These are phyloP conservation scores for Megalops atlanticus DNA, from an alignment of 2,113 vertebrate genomes.

Conservation along the genomic window DNA sequence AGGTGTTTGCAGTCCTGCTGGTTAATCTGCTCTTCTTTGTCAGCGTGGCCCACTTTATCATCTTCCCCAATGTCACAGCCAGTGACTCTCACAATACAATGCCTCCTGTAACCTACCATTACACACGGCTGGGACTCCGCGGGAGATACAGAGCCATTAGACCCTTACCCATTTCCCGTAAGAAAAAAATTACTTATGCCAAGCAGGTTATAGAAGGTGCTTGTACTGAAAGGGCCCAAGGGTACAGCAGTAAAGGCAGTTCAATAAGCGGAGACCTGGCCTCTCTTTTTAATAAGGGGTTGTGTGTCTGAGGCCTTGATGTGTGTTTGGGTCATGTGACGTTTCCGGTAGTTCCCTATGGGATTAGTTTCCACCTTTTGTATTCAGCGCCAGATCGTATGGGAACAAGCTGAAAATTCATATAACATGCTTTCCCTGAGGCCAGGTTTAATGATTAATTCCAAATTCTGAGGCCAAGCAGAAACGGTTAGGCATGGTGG, in stretches of 20 bases:
- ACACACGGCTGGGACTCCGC: not conserved
- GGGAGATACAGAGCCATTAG: not conserved
- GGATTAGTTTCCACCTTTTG: not conserved
- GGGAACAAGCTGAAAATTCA: not conserved
- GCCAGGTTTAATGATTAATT: not conserved
- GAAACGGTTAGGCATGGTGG: not conserved
- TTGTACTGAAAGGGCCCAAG: not conserved
- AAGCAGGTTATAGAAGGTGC: not conserved
- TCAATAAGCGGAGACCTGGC: slow-evolving; percentile 2
- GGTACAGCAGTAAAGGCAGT: not conserved
- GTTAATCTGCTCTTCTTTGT: not conserved
- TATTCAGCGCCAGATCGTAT: not conserved
- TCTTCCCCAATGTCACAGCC: not conserved
- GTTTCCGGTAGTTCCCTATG: not conserved
- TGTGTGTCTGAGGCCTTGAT: not conserved
- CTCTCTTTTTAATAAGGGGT: not conserved
- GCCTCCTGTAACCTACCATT: not conserved
- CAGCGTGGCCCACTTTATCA: not conserved
- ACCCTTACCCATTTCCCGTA: not conserved
- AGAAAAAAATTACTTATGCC: slow-evolving; percentile 5
- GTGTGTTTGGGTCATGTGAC: not conserved
- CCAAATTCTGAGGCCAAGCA: not conserved
- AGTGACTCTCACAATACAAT: not conserved
- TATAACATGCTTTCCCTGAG: not conserved
- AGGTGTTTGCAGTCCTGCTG: not conserved